Percentiles rank a stretch among this genome's conserved stretches.
Evolutionary conservation across 2,888 invertebrate genomes (phyloP).

Genomic region (Diplolepis rosae): DNA sequence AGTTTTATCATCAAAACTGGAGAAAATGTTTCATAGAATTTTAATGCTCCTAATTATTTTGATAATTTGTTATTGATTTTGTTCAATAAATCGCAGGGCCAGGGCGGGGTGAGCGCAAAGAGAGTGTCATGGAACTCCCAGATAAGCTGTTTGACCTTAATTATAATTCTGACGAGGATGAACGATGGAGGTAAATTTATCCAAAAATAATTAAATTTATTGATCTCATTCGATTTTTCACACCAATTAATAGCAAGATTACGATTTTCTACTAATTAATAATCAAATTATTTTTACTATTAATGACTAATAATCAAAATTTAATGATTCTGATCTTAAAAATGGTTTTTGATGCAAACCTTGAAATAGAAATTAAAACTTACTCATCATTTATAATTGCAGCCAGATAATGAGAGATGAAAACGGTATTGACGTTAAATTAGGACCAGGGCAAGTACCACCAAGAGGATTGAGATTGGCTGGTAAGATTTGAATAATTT

Average conservation of each 20-base stretch:
- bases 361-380: conserved; percentile 27
- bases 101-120: conserved; percentile 76
- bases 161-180: conserved; percentile 77
- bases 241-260: too few relatives aligned
- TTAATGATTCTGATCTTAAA: too few relatives aligned
- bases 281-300: too few relatives aligned
- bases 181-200: conserved; percentile 69
- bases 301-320: too few relatives aligned
- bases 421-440: conserved; percentile 73
- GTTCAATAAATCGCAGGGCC: conserved; percentile 42
- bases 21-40: not conserved
- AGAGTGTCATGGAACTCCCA: conserved; percentile 77
- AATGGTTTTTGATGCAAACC: too few relatives aligned
- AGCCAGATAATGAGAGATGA: conserved; percentile 64
- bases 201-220: not conserved
- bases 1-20: not conserved
- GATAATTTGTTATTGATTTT: conserved; percentile 39
- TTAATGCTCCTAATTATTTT: conserved; percentile 34
- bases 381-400: conserved; percentile 38
- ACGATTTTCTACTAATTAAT: too few relatives aligned
- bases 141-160: conserved; percentile 76
- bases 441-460: conserved; percentile 89
- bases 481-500: conserved; percentile 33
- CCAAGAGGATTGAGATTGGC: conserved; percentile 82
- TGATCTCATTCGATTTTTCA: not conserved